Evolutionary conservation across 2,113 vertebrate species (phyloP).

Genomic region (Sialia sialis): DNA sequence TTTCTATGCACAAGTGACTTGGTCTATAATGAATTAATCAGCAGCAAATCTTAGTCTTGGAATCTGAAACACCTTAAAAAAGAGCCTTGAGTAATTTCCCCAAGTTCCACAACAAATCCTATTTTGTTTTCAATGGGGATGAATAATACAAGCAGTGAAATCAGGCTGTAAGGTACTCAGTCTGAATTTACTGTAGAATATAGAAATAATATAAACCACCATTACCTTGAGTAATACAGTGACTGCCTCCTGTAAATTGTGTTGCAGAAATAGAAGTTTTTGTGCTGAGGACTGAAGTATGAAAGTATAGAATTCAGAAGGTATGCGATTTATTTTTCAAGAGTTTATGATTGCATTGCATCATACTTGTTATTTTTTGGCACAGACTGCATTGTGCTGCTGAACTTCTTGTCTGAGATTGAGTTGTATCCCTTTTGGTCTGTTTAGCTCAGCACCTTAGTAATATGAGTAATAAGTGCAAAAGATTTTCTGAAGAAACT

Average conservation of each 20-base stretch:
- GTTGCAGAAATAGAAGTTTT: not conserved
- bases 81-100: not conserved
- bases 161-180: not conserved
- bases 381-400: not conserved
- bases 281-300: not conserved
- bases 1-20: not conserved
- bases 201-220: not conserved
- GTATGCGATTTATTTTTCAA: conserved; percentile 65
- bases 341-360: conserved; percentile 44
- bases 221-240: not conserved
- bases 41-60: not conserved
- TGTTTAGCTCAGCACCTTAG: not conserved
- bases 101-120: not conserved
- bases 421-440: not conserved
- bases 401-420: not conserved
- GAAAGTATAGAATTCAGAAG: conserved; percentile 28
- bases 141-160: not conserved
- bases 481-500: not conserved
- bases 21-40: not conserved
- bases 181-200: not conserved
- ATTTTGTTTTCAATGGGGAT: not conserved
- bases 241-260: conserved; percentile 24
- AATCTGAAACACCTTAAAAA: not conserved
- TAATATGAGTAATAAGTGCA: not conserved
- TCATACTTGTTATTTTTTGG: conserved; percentile 42